phyloP scores from a whole-genome alignment of 2,113 vertebrate species.

The Talpa occidentalis region DNA sequence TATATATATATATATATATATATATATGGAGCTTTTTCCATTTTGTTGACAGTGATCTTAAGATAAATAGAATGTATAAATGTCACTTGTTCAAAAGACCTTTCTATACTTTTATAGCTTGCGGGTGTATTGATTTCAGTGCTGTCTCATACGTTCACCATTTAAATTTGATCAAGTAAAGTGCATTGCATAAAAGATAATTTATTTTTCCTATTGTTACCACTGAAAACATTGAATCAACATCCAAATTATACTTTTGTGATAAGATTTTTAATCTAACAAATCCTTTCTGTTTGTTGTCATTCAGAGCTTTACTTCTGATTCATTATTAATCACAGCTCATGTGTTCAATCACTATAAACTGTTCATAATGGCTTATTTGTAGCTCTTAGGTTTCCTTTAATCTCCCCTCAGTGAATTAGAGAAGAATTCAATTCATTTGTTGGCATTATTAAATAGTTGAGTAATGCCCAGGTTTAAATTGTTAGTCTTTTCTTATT shows the following conservation, averaged over 20 bases:
- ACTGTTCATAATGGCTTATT: constrained; percentile 79
- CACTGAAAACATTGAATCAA: constrained; percentile 58
- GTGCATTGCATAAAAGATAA: constrained; percentile 50
- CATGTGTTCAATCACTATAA: constrained; percentile 71
- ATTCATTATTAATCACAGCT: constrained; percentile 85
- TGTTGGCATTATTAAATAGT: constrained; percentile 73
- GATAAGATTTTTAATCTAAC: constrained; percentile 57
- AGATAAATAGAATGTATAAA: constrained; percentile 52
- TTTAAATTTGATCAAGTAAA: constrained; percentile 39
- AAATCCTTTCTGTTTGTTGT: constrained; percentile 71
- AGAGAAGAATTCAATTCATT: constrained; percentile 68
- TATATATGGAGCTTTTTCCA: not conserved
- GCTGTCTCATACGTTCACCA: constrained; percentile 52
- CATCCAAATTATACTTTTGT: constrained; percentile 75
- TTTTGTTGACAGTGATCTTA: not conserved
- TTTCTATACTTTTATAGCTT: not conserved
- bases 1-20: too few species aligned
- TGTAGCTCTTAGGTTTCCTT: constrained; percentile 65
- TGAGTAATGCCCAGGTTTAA: constrained; percentile 72
- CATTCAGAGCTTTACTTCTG: constrained; percentile 75
- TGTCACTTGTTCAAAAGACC: constrained; percentile 43
- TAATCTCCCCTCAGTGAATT: constrained; percentile 70
- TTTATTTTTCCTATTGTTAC: constrained; percentile 61
- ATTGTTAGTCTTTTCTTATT: constrained; percentile 71
- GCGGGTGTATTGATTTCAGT: constrained; percentile 53